Percentiles rank a stretch among this genome's conserved stretches.
Conservation (phyloP, 2,797 vertebrate genomes). For the Synanceia verrucosa region DNA sequence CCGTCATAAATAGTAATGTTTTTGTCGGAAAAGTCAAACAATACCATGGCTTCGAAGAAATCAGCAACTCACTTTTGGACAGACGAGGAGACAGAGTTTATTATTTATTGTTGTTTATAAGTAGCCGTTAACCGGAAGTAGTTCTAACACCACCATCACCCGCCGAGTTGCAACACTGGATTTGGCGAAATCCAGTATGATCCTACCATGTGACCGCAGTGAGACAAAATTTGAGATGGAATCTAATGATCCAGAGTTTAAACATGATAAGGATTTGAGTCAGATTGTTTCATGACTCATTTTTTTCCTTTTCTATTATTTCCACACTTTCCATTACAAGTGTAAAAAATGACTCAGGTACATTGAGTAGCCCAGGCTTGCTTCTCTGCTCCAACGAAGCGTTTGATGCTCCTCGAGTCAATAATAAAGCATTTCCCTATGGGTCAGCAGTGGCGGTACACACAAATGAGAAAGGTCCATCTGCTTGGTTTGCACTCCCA, state of each 20-base stretch:
- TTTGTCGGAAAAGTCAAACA: too few species aligned
- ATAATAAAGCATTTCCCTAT: slow-evolving; percentile 80
- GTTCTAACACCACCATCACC: too few species aligned
- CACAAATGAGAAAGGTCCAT: slow-evolving; percentile 82
- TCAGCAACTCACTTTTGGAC: too few species aligned
- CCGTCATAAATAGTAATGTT: too few species aligned
- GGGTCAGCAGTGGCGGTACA: slow-evolving; percentile 79
- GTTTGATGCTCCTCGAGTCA: slow-evolving; percentile 80
- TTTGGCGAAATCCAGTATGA: too few species aligned
- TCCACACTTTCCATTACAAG: slow-evolving; percentile 57
- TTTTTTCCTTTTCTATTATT: slow-evolving; percentile 30
- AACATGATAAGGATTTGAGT: slow-evolving; percentile 20
- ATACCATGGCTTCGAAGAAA: too few species aligned
- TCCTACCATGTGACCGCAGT: too few species aligned
- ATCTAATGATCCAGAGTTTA: slow-evolving; percentile 32
- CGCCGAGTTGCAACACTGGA: too few species aligned
- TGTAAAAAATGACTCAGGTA: slow-evolving; percentile 56
- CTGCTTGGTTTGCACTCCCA: slow-evolving; percentile 78
- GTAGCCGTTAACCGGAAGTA: too few species aligned
- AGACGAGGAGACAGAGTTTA: too few species aligned
- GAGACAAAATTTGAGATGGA: slow-evolving; percentile 26
- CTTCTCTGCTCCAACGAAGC: slow-evolving; percentile 82
- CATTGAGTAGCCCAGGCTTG: slow-evolving; percentile 64
- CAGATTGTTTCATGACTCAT: slow-evolving; percentile 6
- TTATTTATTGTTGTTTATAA: too few species aligned